A percentile compares a stretch with the other conserved stretches of the same genome.
Conservation (phyloP, 2,113 vertebrate genomes). For the Platichthys flesus region DNA sequence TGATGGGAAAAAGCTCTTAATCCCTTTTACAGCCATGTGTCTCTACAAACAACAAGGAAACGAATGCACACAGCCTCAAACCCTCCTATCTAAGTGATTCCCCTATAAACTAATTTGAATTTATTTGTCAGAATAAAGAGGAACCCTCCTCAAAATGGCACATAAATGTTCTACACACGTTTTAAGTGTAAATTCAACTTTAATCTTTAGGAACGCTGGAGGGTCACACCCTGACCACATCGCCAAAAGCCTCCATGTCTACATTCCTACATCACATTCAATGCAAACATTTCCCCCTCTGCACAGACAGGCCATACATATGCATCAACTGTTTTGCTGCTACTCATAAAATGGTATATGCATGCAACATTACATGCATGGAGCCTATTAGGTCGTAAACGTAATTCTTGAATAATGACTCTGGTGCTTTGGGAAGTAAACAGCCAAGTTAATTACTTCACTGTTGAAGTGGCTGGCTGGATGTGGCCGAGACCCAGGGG, state of each 20-base stretch:
- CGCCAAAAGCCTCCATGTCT: neutral
- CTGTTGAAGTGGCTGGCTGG: slow-evolving; percentile 25
- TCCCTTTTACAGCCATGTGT: slow-evolving; percentile 37
- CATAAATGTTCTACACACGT: neutral
- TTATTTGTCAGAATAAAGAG: neutral
- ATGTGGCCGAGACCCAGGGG: slow-evolving; percentile 9
- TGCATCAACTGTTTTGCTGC: slow-evolving; percentile 16
- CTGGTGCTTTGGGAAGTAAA: slow-evolving; percentile 14
- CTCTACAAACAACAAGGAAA: slow-evolving; percentile 28
- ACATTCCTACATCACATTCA: neutral
- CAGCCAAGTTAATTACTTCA: slow-evolving; percentile 17
- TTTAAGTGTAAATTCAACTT: neutral
- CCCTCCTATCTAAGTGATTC: neutral
- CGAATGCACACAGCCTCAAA: neutral
- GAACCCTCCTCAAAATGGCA: neutral
- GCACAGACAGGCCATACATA: neutral
- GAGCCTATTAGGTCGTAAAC: neutral
- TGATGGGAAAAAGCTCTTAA: slow-evolving; percentile 34
- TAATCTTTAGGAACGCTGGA: neutral
- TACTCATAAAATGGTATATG: slow-evolving; percentile 11
- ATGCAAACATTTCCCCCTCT: neutral
- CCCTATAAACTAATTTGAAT: neutral
- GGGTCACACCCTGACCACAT: neutral
- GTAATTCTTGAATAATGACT: slow-evolving; percentile 28
- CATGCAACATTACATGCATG: neutral